phyloP scores from a whole-genome alignment of 2,113 vertebrate genomes.

The Pipa parva region DNA sequence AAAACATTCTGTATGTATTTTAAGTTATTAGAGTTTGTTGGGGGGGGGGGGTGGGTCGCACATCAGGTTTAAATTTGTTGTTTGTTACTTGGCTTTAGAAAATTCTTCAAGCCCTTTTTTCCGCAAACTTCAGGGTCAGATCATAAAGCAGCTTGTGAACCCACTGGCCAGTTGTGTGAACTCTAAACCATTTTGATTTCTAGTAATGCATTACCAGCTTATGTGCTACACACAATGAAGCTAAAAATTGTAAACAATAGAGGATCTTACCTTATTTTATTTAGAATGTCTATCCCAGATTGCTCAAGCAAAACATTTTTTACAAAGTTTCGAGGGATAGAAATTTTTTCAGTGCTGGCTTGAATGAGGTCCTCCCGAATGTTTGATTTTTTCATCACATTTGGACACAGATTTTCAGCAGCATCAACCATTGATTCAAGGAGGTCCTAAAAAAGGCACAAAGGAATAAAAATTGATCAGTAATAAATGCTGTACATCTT shows the following conservation, averaged over 20 bases:
- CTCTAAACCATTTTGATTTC: no score
- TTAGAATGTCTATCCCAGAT: constrained; percentile 92
- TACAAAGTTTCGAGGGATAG: constrained; percentile 86
- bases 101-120: no score
- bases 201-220: not conserved
- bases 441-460: constrained; percentile 59
- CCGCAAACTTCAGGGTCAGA: no score
- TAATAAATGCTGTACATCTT: not conserved
- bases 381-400: constrained; percentile 81
- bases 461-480: not conserved
- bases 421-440: constrained; percentile 91
- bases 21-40: no score
- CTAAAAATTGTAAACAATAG: not conserved
- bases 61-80: no score
- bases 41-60: no score
- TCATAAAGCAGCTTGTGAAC: no score
- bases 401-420: constrained; percentile 85
- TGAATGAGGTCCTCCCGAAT: constrained; percentile 84
- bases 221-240: no score
- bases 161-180: no score
- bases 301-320: constrained; percentile 92
- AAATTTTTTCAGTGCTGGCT: constrained; percentile 83
- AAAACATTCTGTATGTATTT: no score
- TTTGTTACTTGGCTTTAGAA: no score
- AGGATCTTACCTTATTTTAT: constrained; percentile 86